A percentile compares a stretch with the other conserved stretches of the same genome.
phyloP scores from a whole-genome alignment of 2,797 vertebrate species.

The Fringilla coelebs region DNA sequence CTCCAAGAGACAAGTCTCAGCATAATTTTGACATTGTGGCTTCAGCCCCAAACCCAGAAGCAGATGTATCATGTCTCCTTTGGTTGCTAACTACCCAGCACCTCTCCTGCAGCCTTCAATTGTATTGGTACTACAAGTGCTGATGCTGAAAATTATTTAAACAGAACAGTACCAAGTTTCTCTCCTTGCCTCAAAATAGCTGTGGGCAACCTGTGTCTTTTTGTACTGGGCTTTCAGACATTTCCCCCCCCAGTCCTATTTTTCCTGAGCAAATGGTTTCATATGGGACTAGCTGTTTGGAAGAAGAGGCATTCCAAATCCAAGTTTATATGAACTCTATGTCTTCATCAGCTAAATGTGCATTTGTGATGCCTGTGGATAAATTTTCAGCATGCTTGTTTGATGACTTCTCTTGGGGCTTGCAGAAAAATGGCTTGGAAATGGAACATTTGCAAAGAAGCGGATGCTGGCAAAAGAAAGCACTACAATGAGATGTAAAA shows the following conservation, averaged over 20 bases:
- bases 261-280: neutral
- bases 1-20: neutral
- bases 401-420: slow-evolving; percentile 40
- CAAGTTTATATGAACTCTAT: neutral
- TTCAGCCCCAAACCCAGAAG: neutral
- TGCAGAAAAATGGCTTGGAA: slow-evolving; percentile 44
- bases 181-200: neutral
- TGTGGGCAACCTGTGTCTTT: neutral
- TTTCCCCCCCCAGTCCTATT: neutral
- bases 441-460: slow-evolving; percentile 46
- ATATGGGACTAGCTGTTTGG: neutral
- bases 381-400: slow-evolving; percentile 35
- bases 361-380: slow-evolving; percentile 37
- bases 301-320: slow-evolving; percentile 1
- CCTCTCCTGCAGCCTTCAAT: neutral
- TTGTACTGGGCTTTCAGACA: neutral
- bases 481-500: slow-evolving; percentile 51
- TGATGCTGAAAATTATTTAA: neutral
- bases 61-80: neutral
- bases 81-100: neutral
- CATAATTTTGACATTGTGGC: neutral
- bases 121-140: neutral
- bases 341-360: slow-evolving; percentile 53
- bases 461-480: slow-evolving; percentile 21
- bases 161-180: neutral